Evolutionary conservation across 2,113 vertebrate genomes (phyloP).

Genomic region (Bettongia penicillata): DNA sequence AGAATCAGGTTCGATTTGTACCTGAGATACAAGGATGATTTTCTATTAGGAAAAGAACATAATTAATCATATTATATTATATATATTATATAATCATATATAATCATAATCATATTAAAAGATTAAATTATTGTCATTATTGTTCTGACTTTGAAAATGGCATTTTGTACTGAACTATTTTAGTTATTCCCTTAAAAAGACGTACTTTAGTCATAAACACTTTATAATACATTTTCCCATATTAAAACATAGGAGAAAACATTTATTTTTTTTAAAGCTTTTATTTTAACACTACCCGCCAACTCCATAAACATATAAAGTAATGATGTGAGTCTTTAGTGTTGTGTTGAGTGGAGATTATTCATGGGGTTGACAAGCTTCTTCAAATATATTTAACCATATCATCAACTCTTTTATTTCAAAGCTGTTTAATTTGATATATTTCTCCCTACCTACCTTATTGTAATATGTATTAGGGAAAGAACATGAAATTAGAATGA

Average conservation of each 20-base stretch:
- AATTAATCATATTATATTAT: neutral
- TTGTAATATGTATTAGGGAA: neutral
- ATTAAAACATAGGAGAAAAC: conserved; percentile 11
- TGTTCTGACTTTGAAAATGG: neutral
- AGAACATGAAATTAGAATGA: conserved; percentile 48
- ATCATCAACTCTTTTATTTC: neutral
- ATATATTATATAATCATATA: too few species aligned
- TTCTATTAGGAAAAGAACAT: neutral
- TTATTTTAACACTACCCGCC: neutral
- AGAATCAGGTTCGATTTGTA: neutral
- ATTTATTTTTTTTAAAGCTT: neutral
- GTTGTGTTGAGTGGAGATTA: neutral
- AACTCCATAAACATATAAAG: neutral
- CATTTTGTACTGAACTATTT: neutral
- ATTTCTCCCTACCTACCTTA: neutral
- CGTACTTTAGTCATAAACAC: neutral
- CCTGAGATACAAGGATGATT: neutral
- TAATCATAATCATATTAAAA: neutral
- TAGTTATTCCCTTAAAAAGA: neutral
- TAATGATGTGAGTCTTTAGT: neutral
- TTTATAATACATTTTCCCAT: neutral
- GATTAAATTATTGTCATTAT: neutral
- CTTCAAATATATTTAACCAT: conserved; percentile 14
- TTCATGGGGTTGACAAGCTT: neutral
- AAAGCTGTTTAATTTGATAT: neutral